Base-by-base conservation (phyloP, 2,113 vertebrate species). In the Seriola aureovittata region DNA sequence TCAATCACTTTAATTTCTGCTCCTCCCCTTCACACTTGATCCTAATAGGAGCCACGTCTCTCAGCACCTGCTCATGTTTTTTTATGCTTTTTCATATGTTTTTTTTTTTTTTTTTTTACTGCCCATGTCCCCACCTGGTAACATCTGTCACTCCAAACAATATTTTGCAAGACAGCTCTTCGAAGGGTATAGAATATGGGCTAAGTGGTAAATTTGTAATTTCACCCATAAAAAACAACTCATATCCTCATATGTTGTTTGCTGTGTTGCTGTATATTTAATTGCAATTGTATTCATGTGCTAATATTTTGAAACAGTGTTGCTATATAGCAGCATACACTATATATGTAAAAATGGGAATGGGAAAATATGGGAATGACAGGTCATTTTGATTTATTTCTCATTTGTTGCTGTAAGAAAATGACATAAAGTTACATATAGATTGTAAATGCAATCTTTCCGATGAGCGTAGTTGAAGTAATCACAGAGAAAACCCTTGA, bases 1-100 rank as follows among this genome's bases (percentile, higher is more conserved):
- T 90, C 91, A 78, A 84, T 88, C 81, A 88, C 76, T 89, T 23
- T 57, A 78, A 83, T 83, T 80, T 79, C 8, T 64, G 36, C 78
- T 54, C 54, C 63, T 60, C 77, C 75, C 38, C 58, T 88, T 85
- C 38, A 83, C 64, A 63, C 58, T 75, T 57, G 55, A 40, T 65
- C 34, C 48, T 72, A 75, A 86, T 80, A 59, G 36, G 32, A 36
- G 29, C 21, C n/a, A 34, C 3, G 16, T 82, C 75, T 80, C 80
- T 25, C 36, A 32, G 62, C 9, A 55, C 66, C 67, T 55, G 40
- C 55, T 80, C 54, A 67, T 84, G 71, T 85, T 77, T 85, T 73
- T 72, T 80, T 58, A 58, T 83, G 59, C 21, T 42, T 19, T 54
- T 77, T 78, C 38, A 44, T 64, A 59, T 81, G 34, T 74, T 54